These are phyloP conservation scores for Lasioglossum morio DNA, from an alignment of 2,888 invertebrate species.

Conservation along the genomic window DNA sequence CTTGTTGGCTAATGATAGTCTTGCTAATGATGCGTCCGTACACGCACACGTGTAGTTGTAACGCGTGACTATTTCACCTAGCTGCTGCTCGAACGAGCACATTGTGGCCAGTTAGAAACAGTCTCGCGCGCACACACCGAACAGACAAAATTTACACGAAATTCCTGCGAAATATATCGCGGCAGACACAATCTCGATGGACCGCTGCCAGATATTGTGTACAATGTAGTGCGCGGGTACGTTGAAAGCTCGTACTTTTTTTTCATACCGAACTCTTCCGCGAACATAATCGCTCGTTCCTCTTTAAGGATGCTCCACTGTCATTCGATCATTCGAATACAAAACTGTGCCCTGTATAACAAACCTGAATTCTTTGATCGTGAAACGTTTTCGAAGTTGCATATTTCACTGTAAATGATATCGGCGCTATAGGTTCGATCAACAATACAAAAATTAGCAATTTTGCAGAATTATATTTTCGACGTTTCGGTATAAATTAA, in stretches of 20 bases:
- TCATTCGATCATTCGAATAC: too few relatives aligned
- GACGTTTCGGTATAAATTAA: too few relatives aligned
- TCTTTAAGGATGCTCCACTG: too few relatives aligned
- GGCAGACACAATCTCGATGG: neutral
- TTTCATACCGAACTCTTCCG: neutral
- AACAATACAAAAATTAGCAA: too few relatives aligned
- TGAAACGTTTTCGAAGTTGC: too few relatives aligned
- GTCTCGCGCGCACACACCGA: neutral
- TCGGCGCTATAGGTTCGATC: too few relatives aligned
- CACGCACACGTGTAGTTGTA: constrained; percentile 69
- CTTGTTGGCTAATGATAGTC: constrained; percentile 84
- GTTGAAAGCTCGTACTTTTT: neutral
- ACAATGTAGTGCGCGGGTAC: neutral
- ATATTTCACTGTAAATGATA: too few relatives aligned
- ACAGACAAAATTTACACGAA: neutral
- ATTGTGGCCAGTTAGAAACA: constrained; percentile 23
- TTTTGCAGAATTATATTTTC: too few relatives aligned
- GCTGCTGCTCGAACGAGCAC: constrained; percentile 63
- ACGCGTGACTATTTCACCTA: constrained; percentile 73
- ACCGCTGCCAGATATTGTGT: neutral
- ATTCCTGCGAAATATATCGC: neutral
- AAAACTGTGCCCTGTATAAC: too few relatives aligned
- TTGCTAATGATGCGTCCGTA: constrained; percentile 83
- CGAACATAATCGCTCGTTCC: neutral
- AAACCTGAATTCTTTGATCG: too few relatives aligned